Percentiles rank a stretch among this genome's conserved stretches.
These are phyloP conservation scores for Junonia oenone DNA, from an alignment of 2,888 invertebrate genomes.

Conservation along the genomic window DNA sequence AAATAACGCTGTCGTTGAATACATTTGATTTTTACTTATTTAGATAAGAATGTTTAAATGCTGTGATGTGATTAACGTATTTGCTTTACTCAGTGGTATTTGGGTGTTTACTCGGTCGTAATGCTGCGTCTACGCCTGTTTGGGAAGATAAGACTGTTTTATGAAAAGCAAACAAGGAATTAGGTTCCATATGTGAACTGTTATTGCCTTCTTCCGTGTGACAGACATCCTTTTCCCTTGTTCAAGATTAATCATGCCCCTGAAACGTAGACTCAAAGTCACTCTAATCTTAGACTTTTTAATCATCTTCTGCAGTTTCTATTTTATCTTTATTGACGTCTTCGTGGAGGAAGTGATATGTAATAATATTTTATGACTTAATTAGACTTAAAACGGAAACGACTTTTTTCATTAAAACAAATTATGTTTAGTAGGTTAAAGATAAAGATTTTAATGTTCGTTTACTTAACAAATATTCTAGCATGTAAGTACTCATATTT, in stretches of 20 bases:
- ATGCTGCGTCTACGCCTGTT: constrained; percentile 37
- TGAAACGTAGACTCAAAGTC: neutral
- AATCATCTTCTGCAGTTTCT: neutral
- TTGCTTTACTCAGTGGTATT: constrained; percentile 45
- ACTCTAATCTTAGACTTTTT: neutral
- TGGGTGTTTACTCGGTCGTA: constrained; percentile 47
- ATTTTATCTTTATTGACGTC: neutral
- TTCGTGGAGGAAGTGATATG: too few species aligned
- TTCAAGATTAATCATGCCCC: neutral
- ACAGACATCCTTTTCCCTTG: constrained; percentile 20
- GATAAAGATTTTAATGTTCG: too few species aligned
- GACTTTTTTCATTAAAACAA: too few species aligned
- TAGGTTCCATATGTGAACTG: constrained; percentile 28
- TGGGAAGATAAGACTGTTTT: constrained; percentile 46
- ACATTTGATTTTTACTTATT: constrained; percentile 62
- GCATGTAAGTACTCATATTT: too few species aligned
- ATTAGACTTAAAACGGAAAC: too few species aligned
- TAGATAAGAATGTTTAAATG: constrained; percentile 68
- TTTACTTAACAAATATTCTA: too few species aligned
- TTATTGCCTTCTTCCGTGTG: constrained; percentile 35
- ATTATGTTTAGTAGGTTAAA: too few species aligned
- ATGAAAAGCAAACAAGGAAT: constrained; percentile 49
- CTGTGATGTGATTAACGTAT: constrained; percentile 55
- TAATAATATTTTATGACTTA: too few species aligned
- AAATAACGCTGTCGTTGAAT: constrained; percentile 60